These are phyloP conservation scores for Diorhabda carinulata DNA, from an alignment of 1,140 invertebrate genomes.

Conservation along the genomic window DNA sequence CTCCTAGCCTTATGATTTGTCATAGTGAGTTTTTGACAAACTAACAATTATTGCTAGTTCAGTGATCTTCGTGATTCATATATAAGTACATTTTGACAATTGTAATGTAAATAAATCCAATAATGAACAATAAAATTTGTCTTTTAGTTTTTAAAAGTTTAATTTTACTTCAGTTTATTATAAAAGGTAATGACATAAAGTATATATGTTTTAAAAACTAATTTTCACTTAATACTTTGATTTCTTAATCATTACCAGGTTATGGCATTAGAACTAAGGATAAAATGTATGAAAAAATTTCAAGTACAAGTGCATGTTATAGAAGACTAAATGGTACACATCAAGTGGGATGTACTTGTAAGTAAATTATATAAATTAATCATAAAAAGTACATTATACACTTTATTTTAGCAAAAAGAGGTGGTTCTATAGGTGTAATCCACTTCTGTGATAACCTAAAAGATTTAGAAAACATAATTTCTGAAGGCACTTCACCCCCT, in stretches of 20 bases:
- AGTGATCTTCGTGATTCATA: no score
- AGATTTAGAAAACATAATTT: slow-evolving; percentile 71
- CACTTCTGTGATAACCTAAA: slow-evolving; percentile 59
- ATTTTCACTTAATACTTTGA: background rate
- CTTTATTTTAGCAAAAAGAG: slow-evolving; percentile 56
- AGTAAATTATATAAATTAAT: slow-evolving; percentile 46
- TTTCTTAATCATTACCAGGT: slow-evolving; percentile 28
- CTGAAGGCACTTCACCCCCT: slow-evolving; percentile 62
- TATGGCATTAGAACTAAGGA: slow-evolving; percentile 62
- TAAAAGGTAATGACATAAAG: background rate
- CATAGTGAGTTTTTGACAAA: no score
- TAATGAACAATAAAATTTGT: background rate
- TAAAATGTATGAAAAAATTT: slow-evolving; percentile 76
- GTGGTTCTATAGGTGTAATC: slow-evolving; percentile 80
- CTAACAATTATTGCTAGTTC: no score
- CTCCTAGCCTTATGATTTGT: no score
- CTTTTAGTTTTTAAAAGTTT: background rate
- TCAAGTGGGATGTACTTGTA: slow-evolving; percentile 87
- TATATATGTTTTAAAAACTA: background rate
- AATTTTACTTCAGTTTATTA: background rate
- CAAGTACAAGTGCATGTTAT: slow-evolving; percentile 73
- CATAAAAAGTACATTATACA: slow-evolving; percentile 33
- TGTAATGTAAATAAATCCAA: background rate
- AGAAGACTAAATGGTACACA: slow-evolving; percentile 86
- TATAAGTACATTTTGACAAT: background rate